Conservation (phyloP, 1,140 invertebrate genomes). For the Drosophila bocqueti region DNA sequence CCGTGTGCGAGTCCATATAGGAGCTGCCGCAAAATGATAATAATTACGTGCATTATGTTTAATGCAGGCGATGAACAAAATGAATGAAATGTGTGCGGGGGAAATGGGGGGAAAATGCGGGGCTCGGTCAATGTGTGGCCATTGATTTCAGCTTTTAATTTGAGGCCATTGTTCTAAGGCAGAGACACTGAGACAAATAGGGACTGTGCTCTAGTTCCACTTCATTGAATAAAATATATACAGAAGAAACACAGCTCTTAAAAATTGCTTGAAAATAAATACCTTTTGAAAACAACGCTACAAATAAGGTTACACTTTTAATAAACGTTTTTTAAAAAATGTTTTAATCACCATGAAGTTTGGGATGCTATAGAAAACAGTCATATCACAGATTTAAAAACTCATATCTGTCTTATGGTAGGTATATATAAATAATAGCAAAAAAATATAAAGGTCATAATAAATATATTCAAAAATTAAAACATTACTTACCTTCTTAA, state of each 20-base stretch:
- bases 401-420: background rate
- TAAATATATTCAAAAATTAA: too few species aligned
- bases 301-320: background rate
- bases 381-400: background rate
- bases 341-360: background rate
- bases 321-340: too few species aligned
- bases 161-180: constrained; percentile 79
- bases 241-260: too few species aligned
- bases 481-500: too few species aligned
- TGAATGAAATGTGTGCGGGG: constrained; percentile 22
- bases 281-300: background rate
- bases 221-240: background rate
- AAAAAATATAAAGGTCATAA: too few species aligned
- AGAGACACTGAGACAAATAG: constrained; percentile 3
- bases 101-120: background rate
- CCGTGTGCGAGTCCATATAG: constrained; percentile 38
- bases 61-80: constrained; percentile 61
- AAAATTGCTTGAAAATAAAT: background rate
- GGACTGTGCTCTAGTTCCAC: background rate
- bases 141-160: constrained; percentile 81
- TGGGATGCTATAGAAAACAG: background rate
- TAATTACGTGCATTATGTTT: constrained; percentile 82
- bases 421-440: too few species aligned
- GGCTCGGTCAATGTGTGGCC: constrained; percentile 50
- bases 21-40: constrained; percentile 75